These are phyloP conservation scores for Drosophila parvula DNA, from an alignment of 1,140 invertebrate genomes.

Conservation along the genomic window DNA sequence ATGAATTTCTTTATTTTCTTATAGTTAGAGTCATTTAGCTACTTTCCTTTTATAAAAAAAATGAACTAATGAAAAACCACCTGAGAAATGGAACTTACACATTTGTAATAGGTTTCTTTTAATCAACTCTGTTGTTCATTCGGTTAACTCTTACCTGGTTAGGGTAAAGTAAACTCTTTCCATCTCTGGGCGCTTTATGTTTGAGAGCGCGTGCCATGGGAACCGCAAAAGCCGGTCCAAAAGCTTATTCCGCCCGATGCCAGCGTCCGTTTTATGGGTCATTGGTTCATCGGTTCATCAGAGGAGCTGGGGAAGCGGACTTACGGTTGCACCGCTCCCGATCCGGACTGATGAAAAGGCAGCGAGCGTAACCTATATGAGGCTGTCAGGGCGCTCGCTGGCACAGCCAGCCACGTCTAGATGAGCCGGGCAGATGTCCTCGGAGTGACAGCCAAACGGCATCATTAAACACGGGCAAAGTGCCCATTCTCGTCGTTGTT, in stretches of 20 bases:
- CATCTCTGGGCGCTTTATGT: conserved; percentile 23
- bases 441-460: conserved; percentile 68
- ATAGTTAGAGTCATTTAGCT: too few species aligned
- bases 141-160: not conserved
- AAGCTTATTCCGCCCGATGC: conserved; percentile 37
- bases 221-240: conserved; percentile 63
- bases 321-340: conserved; percentile 26
- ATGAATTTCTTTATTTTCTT: not conserved
- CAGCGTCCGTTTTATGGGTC: conserved; percentile 76
- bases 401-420: conserved; percentile 44
- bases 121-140: not conserved
- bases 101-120: not conserved
- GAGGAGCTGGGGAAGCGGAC: conserved; percentile 29
- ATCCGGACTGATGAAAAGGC: conserved; percentile 67
- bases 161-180: not conserved
- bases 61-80: not conserved
- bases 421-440: conserved; percentile 34
- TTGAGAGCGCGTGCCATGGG: conserved; percentile 58
- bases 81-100: not conserved
- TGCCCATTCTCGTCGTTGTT: conserved; percentile 66
- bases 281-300: conserved; percentile 66
- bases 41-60: not conserved
- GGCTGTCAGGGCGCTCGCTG: conserved; percentile 43
- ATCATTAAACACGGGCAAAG: conserved; percentile 81
- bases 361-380: conserved; percentile 72